Evolutionary conservation across 2,113 vertebrate genomes (phyloP), one percentile per base, ranked within the genome.

Genomic region (Indicator maculatus): DNA sequence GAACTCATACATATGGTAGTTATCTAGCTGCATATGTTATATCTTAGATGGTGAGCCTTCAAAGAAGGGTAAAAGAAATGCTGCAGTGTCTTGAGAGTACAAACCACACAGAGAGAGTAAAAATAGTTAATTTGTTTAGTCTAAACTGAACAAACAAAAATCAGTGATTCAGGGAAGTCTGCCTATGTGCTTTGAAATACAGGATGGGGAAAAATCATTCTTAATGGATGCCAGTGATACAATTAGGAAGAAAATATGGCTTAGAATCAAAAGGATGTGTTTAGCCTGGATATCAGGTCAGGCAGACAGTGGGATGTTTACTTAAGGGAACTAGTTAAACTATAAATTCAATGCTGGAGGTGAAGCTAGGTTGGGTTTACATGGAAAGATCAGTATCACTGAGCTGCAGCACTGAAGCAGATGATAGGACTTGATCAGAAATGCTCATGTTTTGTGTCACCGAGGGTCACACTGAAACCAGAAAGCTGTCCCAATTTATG

Each of bases 41-140:
- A 36, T 52, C 84, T 93, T 79, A 90, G 55, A 23, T 88, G 33
- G n/a, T 55, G 44, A 84, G 36, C 65, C 75, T 95, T 96, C 91
- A 96, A 76, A 93, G 87, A 78, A 78, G 81, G 86, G 79, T 74
- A 47, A 83, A 63, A 92, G 67, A 96, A 94, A 86, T 87, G 31
- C 53, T 76, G 8, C n/a, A 39, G 41, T 58, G 67, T 65, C 90
- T 89, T 53, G 39, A 84, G 78, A 93, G 66, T 60, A 55, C 27
- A 26, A 92, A 31, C 64, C 88, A 59, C 83, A 92, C 36, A 44
- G 56, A 78, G 75, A 76, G 79, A 88, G 27, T 55, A 70, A 82
- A 78, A 88, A 8, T 20, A 76, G 80, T 91, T 91, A 61, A 90
- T 91, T 88, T 65, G 53, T 83, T 89, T 89, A 70, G 36, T 60